Percentiles rank a stretch among this genome's conserved stretches.
These are phyloP conservation scores for Drosophila greeni DNA, from an alignment of 2,888 invertebrate genomes.

Conservation along the genomic window DNA sequence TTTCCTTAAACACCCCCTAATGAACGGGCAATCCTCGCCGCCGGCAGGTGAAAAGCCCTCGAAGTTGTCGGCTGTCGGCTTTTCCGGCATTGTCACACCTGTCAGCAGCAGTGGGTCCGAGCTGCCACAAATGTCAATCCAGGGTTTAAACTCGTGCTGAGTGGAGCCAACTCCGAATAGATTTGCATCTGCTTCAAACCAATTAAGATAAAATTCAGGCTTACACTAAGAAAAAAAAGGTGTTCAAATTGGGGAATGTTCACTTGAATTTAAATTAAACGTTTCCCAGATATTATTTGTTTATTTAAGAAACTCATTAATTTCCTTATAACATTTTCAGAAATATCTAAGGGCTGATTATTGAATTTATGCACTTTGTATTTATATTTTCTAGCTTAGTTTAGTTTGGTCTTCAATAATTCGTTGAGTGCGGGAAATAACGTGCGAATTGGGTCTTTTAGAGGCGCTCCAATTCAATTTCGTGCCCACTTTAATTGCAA, in stretches of 20 bases:
- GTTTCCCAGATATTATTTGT: neutral
- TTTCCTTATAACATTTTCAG: no score
- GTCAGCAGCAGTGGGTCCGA: conserved; percentile 29
- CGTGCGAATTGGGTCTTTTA: conserved; percentile 2
- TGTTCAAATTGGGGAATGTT: neutral
- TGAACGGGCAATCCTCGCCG: neutral
- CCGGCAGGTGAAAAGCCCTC: conserved; percentile 19
- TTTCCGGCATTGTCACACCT: conserved; percentile 31
- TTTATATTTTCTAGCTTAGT: no score
- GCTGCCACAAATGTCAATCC: conserved; percentile 29
- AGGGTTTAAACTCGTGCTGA: conserved; percentile 5
- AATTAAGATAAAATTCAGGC: conserved; percentile 25
- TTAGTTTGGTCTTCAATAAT: neutral
- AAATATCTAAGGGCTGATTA: neutral
- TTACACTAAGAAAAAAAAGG: neutral
- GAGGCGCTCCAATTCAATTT: conserved; percentile 46
- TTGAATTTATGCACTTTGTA: no score
- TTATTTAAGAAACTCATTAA: no score
- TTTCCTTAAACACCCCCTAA: conserved; percentile 35
- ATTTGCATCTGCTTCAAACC: conserved; percentile 21
- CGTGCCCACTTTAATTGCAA: conserved; percentile 64
- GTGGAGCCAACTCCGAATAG: neutral
- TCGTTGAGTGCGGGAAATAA: conserved; percentile 8
- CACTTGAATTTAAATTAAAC: neutral
- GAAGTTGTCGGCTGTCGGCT: conserved; percentile 18